Percentiles rank a stretch among this genome's conserved stretches.
phyloP scores from a whole-genome alignment of 2,888 invertebrate genomes.

The Habroteleia sp. region DNA sequence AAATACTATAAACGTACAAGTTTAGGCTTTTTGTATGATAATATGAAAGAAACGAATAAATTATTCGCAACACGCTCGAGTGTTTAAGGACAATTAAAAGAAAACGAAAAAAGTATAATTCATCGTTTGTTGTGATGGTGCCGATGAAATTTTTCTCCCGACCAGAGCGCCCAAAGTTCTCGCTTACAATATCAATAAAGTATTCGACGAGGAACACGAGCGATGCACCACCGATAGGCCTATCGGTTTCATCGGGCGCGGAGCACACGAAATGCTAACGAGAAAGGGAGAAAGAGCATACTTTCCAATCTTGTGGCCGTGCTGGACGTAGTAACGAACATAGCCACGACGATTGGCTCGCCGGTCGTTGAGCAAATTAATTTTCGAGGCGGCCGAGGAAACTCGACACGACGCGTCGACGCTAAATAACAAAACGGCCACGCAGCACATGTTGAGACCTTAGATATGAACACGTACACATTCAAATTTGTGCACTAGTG shows the following conservation, averaged over 20 bases:
- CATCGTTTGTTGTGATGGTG: constrained; percentile 59
- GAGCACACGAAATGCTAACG: constrained; percentile 60
- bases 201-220: constrained; percentile 64
- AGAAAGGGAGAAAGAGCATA: constrained; percentile 63
- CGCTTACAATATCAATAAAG: constrained; percentile 71
- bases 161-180: constrained; percentile 62
- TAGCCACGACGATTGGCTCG: constrained; percentile 64
- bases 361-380: constrained; percentile 67
- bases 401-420: constrained; percentile 65
- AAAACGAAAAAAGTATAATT: constrained; percentile 62
- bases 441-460: constrained; percentile 59
- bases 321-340: constrained; percentile 62
- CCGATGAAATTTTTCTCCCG: constrained; percentile 63
- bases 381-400: constrained; percentile 66
- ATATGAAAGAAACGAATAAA: constrained; percentile 57
- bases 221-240: constrained; percentile 68
- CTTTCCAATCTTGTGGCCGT: constrained; percentile 63
- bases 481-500: constrained; percentile 23
- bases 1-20: constrained; percentile 53
- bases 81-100: constrained; percentile 63
- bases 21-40: constrained; percentile 62
- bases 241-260: constrained; percentile 67
- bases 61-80: constrained; percentile 54
- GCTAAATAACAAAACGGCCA: constrained; percentile 63
- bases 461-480: constrained; percentile 61